Evolutionary conservation across 2,888 invertebrate species (phyloP).

Genomic region (Tribolium freemani): DNA sequence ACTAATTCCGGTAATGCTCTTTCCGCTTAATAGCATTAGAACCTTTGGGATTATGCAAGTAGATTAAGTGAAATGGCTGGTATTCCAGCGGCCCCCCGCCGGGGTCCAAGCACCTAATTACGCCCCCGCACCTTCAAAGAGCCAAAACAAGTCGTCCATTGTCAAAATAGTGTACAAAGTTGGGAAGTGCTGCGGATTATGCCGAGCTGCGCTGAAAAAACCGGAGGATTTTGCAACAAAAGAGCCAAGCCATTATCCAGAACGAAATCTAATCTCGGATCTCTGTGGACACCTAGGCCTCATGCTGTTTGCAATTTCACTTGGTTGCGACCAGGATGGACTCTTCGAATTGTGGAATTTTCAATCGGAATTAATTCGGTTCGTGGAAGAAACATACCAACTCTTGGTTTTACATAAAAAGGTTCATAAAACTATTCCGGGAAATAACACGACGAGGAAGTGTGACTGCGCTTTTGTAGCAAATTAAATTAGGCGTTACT

Average conservation of each 20-base stretch:
- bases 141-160: neutral
- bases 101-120: neutral
- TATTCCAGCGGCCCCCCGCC: neutral
- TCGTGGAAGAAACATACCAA: neutral
- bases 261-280: constrained; percentile 61
- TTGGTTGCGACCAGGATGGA: constrained; percentile 12
- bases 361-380: neutral
- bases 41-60: constrained; percentile 9
- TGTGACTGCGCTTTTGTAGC: neutral
- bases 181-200: neutral
- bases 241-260: constrained; percentile 50
- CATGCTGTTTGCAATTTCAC: constrained; percentile 57
- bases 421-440: neutral
- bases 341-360: neutral
- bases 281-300: constrained; percentile 60
- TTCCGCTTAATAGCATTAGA: constrained; percentile 9
- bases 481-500: constrained; percentile 5
- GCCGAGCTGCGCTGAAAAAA: constrained; percentile 10
- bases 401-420: neutral
- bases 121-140: neutral
- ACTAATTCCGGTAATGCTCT: constrained; percentile 30
- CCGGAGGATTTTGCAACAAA: constrained; percentile 37
- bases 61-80: neutral
- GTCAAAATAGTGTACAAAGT: neutral
- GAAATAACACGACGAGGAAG: neutral